Percentiles rank a stretch among this genome's conserved stretches.
Conservation (phyloP, 1,140 invertebrate genomes). For the Chrysoperla carnea region DNA sequence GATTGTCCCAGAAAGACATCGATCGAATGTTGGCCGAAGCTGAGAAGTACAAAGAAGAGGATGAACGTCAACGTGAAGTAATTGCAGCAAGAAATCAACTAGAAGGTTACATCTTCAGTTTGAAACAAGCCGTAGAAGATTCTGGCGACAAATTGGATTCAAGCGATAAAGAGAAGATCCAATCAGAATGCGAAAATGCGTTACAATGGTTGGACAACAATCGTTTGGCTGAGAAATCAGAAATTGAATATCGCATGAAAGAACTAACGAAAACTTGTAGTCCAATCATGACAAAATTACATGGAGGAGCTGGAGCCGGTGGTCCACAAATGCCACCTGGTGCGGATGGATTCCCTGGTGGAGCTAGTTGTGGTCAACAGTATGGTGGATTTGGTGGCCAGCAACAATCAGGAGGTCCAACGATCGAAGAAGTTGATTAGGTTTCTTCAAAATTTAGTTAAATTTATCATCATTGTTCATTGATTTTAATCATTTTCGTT, state of each 20-base stretch:
- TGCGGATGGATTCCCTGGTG: slow-evolving; percentile 10
- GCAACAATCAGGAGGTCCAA: slow-evolving; percentile 30
- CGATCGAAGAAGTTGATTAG: slow-evolving; percentile 50
- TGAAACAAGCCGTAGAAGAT: slow-evolving; percentile 54
- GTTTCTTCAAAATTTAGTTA: slow-evolving; percentile 3
- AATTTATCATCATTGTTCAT: no score
- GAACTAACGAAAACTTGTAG: slow-evolving; percentile 49
- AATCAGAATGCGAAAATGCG: slow-evolving; percentile 33
- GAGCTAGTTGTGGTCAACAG: slow-evolving; percentile 10
- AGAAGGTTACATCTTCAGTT: slow-evolving; percentile 66
- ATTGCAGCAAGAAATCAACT: slow-evolving; percentile 59
- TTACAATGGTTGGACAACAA: slow-evolving; percentile 39
- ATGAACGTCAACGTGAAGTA: slow-evolving; percentile 41
- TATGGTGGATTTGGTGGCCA: neutral
- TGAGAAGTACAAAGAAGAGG: slow-evolving; percentile 48
- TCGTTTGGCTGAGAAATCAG: slow-evolving; percentile 53
- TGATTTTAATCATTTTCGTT: no score
- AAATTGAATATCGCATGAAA: slow-evolving; percentile 56
- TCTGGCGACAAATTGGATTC: slow-evolving; percentile 37
- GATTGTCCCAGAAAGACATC: slow-evolving; percentile 79
- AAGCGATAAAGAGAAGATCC: slow-evolving; percentile 37
- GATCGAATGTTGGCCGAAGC: slow-evolving; percentile 75
- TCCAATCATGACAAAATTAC: slow-evolving; percentile 60
- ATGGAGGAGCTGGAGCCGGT: slow-evolving; percentile 24
- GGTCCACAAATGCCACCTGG: slow-evolving; percentile 1